Percentiles rank a stretch among this genome's conserved stretches.
Conservation (phyloP, 64 coral and sea anemone genomes). For the Montipora sp. region DNA sequence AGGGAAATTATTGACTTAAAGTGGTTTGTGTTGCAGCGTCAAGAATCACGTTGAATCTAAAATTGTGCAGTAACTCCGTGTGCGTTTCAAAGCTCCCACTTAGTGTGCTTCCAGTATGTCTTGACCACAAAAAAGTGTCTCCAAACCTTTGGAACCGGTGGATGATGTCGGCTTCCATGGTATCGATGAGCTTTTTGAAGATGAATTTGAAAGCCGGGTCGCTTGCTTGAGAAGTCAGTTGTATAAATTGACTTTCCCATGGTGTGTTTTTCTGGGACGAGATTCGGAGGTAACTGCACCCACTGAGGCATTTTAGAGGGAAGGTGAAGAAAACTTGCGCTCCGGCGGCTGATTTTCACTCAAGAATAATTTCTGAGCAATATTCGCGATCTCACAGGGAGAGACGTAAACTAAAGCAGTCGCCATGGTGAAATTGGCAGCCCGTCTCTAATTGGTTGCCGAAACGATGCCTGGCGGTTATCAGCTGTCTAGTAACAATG, state of each 20-base stretch:
- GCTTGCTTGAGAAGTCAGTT: conserved; percentile 77
- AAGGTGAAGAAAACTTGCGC: too few species aligned
- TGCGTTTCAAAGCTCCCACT: not conserved
- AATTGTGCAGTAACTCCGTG: not conserved
- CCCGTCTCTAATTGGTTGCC: conserved; percentile 50
- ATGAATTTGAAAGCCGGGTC: conserved; percentile 87
- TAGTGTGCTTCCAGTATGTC: too few species aligned
- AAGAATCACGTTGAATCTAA: not conserved
- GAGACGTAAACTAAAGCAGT: conserved; percentile 70
- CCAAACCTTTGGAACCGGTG: conserved; percentile 83
- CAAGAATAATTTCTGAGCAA: not conserved
- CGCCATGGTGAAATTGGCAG: conserved; percentile 58
- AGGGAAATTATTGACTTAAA: not conserved
- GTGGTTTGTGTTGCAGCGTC: not conserved
- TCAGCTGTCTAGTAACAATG: conserved; percentile 36
- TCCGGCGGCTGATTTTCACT: not conserved
- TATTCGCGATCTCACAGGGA: too few species aligned
- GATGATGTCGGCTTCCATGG: conserved; percentile 64
- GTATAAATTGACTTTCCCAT: conserved; percentile 85
- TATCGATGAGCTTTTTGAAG: conserved; percentile 69
- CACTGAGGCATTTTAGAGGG: conserved; percentile 71
- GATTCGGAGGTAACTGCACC: conserved; percentile 85
- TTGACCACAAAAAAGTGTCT: not conserved
- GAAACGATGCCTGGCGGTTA: conserved; percentile 32
- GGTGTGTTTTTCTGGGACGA: conserved; percentile 74